Evolutionary conservation across 2,113 vertebrate genomes (phyloP).

Genomic region (Rostratula benghalensis): DNA sequence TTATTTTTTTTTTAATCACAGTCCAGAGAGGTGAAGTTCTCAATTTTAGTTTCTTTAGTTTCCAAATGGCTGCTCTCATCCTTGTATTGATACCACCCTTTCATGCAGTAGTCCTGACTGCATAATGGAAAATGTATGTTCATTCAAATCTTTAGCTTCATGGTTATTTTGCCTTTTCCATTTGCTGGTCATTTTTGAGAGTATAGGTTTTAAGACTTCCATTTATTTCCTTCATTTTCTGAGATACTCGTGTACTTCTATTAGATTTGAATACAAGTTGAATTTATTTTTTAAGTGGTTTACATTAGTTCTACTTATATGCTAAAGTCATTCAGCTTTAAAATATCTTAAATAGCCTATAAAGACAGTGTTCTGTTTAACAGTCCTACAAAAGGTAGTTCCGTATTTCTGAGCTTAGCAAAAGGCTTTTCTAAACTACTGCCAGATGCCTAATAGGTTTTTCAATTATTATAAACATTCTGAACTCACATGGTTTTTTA

Average conservation of each 20-base stretch:
- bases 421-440: neutral
- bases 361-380: neutral
- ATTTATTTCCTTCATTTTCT: neutral
- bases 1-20: neutral
- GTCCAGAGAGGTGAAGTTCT: neutral
- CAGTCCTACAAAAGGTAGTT: neutral
- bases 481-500: neutral
- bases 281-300: neutral
- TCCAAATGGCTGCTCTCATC: neutral
- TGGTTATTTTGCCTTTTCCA: neutral
- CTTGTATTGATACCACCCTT: neutral
- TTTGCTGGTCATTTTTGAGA: neutral
- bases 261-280: neutral
- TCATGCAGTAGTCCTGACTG: neutral
- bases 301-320: neutral
- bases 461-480: neutral
- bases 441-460: neutral
- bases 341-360: neutral
- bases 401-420: neutral
- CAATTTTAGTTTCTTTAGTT: neutral
- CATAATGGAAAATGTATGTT: neutral
- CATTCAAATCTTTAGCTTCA: neutral
- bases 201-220: neutral
- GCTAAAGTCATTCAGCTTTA: neutral
- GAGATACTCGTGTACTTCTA: neutral